Evolutionary conservation across 2,888 invertebrate species (phyloP).

Genomic region (Synanthedon andrenaeformis): DNA sequence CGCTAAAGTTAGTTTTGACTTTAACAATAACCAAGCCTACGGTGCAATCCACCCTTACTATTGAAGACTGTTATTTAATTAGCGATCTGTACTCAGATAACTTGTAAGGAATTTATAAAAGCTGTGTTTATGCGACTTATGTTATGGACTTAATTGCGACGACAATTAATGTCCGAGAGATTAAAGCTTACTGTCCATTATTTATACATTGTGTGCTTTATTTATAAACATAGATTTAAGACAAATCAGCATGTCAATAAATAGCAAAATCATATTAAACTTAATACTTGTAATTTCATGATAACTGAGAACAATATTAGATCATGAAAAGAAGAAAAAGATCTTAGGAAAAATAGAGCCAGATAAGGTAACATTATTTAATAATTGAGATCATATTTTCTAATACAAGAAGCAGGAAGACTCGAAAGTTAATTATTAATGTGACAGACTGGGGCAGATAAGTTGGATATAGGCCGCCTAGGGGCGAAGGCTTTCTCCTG

Average conservation of each 20-base stretch:
- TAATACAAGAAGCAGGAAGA: conserved; percentile 15
- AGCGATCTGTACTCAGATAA: neutral
- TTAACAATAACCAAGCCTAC: no score
- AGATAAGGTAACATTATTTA: neutral
- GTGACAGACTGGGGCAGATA: conserved; percentile 15
- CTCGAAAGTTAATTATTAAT: conserved; percentile 34
- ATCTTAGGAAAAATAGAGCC: no score
- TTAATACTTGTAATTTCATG: no score
- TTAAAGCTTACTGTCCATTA: neutral
- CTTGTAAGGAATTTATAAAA: neutral
- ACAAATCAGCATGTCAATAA: no score
- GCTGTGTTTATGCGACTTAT: no score
- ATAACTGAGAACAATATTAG: no score
- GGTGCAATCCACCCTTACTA: no score
- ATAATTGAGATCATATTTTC: neutral
- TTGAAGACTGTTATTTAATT: neutral
- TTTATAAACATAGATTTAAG: no score
- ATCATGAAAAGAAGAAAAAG: no score
- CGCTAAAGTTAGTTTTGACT: no score
- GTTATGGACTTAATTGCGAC: neutral
- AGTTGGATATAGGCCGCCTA: conserved; percentile 27
- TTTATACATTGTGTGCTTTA: no score
- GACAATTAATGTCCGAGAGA: neutral
- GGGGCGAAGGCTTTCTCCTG: conserved; percentile 30
- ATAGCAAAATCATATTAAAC: no score